Evolutionary conservation across 2,797 vertebrate genomes (phyloP), one percentile per base, ranked within the genome.

Genomic region (Smutsia temminckii): DNA sequence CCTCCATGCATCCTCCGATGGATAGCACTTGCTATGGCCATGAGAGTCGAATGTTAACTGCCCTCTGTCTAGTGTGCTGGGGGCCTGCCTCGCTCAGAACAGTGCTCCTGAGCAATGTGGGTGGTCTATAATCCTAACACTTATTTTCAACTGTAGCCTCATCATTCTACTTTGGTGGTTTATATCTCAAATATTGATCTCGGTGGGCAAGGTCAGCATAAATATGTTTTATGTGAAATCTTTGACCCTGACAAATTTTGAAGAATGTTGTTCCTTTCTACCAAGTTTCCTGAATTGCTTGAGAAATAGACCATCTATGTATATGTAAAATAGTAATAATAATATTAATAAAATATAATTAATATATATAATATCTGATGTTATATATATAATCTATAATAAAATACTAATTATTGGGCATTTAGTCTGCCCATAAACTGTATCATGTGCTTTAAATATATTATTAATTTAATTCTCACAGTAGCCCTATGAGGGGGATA

Each of bases 241-340:
- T 78, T 59, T 71, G 55, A 69, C 46, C 17, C 18, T 6, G 55
- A 34, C 34, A 83, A 34, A 40, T 78, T 83, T 84, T 32, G 46
- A 66, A 86, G 84, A 57, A 34, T 11, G 13, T 40, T 66, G 23
- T 5, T 86, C 25, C 14, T 59, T 21, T 83, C 64, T 91, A 78
- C 69, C n/a, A 40, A 78, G n/a, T 17, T 87, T 91, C 83, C 77
- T 63, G 37, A 87, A 64, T 71, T 89, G 85, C 27, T 42, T 92
- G 64, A 37, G 51, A 74, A 90, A 74, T 57, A 49, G 32, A 55
- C 12, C 46, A 57, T 71, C 16, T 77, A 10, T 29, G 3, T 71
- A 42, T 63, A 29, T 46, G 6, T 16, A 57, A 46, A 46, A 42
- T 37, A 63, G 9, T 7, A 89, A 34, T 37, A 69, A 87, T 64